Evolutionary conservation across 2,888 invertebrate species (phyloP).

Genomic region (Ypsolopha sequella): DNA sequence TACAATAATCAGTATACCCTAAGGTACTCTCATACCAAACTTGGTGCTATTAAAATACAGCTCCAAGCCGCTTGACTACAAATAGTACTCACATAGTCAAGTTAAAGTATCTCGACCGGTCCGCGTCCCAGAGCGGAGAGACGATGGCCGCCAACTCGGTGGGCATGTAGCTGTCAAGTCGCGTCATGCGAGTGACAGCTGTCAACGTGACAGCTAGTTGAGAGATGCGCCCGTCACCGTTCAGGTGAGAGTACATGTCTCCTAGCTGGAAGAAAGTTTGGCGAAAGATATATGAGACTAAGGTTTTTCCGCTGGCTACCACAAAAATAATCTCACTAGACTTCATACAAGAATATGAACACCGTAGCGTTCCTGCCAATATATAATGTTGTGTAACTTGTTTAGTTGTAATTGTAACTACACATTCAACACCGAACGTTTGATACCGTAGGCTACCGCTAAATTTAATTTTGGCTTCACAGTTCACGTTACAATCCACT

Average conservation of each 20-base stretch:
- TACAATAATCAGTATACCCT: no score
- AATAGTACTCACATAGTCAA: conserved; percentile 40
- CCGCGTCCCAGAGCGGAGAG: conserved; percentile 21
- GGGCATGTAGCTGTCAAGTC: conserved; percentile 55
- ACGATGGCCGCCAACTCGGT: conserved; percentile 40
- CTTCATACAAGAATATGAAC: no score
- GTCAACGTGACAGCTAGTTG: conserved; percentile 49
- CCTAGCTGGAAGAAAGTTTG: conserved; percentile 34
- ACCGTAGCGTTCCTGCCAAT: no score
- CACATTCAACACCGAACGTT: no score
- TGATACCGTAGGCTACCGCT: no score
- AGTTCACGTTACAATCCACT: no score
- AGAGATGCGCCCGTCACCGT: conserved; percentile 50
- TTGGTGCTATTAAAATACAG: no score
- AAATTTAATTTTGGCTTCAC: no score
- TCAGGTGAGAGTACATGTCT: conserved; percentile 57
- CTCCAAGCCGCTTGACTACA: neutral
- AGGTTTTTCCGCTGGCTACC: neutral
- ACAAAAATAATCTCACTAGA: neutral
- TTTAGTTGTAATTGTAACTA: no score
- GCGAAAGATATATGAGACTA: neutral
- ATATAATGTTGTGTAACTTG: no score
- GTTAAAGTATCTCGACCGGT: conserved; percentile 44
- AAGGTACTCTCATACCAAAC: no score
- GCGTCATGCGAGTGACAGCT: conserved; percentile 50